Conservation (phyloP, 2,113 vertebrate species). For the Silurus meridionalis region DNA sequence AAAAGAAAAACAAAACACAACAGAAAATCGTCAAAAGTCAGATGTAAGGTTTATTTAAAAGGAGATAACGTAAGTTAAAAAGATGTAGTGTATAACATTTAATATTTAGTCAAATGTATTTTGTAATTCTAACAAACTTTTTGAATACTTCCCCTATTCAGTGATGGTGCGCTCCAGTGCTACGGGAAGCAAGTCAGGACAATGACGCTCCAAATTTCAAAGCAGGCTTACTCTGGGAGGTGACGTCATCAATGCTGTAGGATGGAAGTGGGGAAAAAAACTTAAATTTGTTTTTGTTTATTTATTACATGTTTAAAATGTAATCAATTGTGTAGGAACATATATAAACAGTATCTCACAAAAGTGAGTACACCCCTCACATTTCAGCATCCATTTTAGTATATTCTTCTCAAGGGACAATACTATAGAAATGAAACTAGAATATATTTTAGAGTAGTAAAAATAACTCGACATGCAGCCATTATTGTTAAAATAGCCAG, state of each 20-base stretch:
- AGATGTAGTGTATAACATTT: not conserved
- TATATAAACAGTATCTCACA: too few relatives aligned
- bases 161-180: slow-evolving; percentile 63
- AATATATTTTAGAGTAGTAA: too few relatives aligned
- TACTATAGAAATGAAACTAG: too few relatives aligned
- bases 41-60: not conserved
- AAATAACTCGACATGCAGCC: too few relatives aligned
- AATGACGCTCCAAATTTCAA: not conserved
- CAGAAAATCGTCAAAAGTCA: not conserved
- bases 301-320: not conserved
- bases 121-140: not conserved
- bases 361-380: too few relatives aligned
- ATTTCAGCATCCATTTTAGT: too few relatives aligned
- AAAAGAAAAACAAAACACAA: not conserved
- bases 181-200: slow-evolving; percentile 61
- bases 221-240: not conserved
- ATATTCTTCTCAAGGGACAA: too few relatives aligned
- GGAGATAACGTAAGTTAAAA: accelerated
- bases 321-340: too few relatives aligned
- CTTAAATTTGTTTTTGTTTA: not conserved
- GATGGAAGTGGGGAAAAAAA: not conserved
- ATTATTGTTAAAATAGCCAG: too few relatives aligned
- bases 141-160: not conserved
- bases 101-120: not conserved
- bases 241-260: not conserved